Conservation (phyloP, 2,113 vertebrate genomes). For the Collichthys lucidus region DNA sequence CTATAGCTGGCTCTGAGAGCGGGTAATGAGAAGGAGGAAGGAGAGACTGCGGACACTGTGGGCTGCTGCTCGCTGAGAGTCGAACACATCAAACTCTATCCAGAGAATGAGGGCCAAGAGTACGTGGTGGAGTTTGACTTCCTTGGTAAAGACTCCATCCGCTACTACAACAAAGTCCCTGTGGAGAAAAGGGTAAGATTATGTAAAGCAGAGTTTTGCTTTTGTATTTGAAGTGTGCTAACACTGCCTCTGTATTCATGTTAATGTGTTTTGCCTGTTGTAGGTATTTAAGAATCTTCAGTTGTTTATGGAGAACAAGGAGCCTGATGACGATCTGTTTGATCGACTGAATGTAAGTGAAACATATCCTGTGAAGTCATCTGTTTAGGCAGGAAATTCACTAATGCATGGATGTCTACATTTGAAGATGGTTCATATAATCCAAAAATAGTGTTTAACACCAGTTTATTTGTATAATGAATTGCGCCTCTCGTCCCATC, state of each 20-base stretch:
- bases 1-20: constrained; percentile 95
- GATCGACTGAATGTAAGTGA: constrained; percentile 95
- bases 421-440: background rate
- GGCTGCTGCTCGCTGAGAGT: constrained; percentile 97
- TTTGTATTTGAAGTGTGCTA: background rate
- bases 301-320: constrained; percentile 99
- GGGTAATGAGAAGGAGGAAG: constrained; percentile 98
- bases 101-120: constrained; percentile 94
- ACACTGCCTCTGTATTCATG: background rate
- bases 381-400: background rate
- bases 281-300: constrained; percentile 99
- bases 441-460: background rate
- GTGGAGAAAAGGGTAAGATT: constrained; percentile 96
- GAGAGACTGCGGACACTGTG: constrained; percentile 96
- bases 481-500: background rate
- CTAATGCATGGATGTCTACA: background rate
- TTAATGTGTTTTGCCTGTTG: background rate
- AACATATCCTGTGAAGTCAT: background rate
- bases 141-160: constrained; percentile 97
- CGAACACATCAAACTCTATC: constrained; percentile 94
- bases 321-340: constrained; percentile 97
- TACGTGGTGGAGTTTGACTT: constrained; percentile 98
- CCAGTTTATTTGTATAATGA: background rate
- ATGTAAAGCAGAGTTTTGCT: background rate
- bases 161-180: constrained; percentile 99